Percentiles rank a stretch among this genome's conserved stretches.
These are phyloP conservation scores for Drosophila prostipennis DNA, from an alignment of 2,888 invertebrate species.

Conservation along the genomic window DNA sequence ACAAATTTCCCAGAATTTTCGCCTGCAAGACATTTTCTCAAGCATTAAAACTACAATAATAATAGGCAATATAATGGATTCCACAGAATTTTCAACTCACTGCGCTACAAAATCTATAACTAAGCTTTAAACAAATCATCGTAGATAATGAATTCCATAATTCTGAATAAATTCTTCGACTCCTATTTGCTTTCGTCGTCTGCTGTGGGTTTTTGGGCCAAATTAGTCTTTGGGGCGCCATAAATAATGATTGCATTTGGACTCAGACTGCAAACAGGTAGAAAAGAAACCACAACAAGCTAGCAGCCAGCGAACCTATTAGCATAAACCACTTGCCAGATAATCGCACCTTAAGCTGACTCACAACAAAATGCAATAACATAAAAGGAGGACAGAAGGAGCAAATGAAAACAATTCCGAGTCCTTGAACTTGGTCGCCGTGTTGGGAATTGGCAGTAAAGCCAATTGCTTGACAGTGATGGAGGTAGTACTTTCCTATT, in stretches of 20 bases:
- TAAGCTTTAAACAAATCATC: not conserved
- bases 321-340: constrained; percentile 60
- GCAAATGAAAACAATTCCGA: constrained; percentile 21
- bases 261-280: constrained; percentile 14
- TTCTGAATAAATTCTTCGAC: constrained; percentile 56
- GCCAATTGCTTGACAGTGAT: constrained; percentile 22
- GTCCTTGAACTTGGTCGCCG: constrained; percentile 43
- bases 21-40: no score
- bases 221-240: constrained; percentile 36
- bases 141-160: constrained; percentile 16
- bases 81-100: not conserved
- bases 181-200: constrained; percentile 36
- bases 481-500: not conserved
- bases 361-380: constrained; percentile 18
- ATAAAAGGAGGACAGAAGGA: not conserved
- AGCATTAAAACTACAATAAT: not conserved
- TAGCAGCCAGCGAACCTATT: constrained; percentile 42
- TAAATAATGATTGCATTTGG: constrained; percentile 54
- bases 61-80: not conserved
- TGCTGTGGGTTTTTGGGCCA: constrained; percentile 2
- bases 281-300: constrained; percentile 23
- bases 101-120: not conserved
- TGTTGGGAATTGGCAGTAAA: constrained; percentile 14
- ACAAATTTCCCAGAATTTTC: not conserved
- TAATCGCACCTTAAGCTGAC: constrained; percentile 48